phyloP scores from a whole-genome alignment of 2,888 invertebrate species.

The Venusia cambrica region DNA sequence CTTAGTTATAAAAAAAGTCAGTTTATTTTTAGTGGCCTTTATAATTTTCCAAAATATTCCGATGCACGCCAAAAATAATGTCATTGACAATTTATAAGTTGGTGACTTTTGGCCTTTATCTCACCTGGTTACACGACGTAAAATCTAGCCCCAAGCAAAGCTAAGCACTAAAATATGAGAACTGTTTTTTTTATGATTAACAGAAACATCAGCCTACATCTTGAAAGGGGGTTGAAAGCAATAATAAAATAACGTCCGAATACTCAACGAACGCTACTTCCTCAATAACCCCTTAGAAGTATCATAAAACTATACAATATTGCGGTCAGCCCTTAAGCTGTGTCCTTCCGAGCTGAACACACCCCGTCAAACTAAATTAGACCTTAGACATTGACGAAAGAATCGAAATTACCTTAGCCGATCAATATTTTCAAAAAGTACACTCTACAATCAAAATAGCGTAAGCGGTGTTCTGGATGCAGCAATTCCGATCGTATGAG shows the following conservation, averaged over 20 bases:
- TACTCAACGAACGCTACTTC: slow-evolving; percentile 68
- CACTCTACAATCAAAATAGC: slow-evolving; percentile 7
- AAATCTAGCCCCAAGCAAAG: no score
- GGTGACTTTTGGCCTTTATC: no score
- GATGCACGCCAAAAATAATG: no score
- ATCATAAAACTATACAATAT: slow-evolving; percentile 56
- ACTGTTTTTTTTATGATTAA: no score
- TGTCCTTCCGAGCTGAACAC: slow-evolving; percentile 40
- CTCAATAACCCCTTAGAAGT: slow-evolving; percentile 46
- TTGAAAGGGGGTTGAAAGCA: no score
- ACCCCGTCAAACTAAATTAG: slow-evolving; percentile 1
- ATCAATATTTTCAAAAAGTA: slow-evolving; percentile 6
- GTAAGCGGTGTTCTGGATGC: slow-evolving; percentile 2
- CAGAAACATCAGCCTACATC: no score
- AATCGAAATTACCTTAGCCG: slow-evolving; percentile 8
- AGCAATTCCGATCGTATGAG: slow-evolving; percentile 1
- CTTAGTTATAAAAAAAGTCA: no score
- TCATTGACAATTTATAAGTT: no score
- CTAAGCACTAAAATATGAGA: no score
- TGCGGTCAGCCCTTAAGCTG: slow-evolving; percentile 43
- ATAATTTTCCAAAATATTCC: no score
- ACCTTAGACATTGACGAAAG: background rate
- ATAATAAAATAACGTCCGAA: slow-evolving; percentile 60
- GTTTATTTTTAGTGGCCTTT: no score
- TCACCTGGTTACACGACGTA: no score